Evolutionary conservation across 2,888 invertebrate species (phyloP).

Genomic region (Mythimna impura): DNA sequence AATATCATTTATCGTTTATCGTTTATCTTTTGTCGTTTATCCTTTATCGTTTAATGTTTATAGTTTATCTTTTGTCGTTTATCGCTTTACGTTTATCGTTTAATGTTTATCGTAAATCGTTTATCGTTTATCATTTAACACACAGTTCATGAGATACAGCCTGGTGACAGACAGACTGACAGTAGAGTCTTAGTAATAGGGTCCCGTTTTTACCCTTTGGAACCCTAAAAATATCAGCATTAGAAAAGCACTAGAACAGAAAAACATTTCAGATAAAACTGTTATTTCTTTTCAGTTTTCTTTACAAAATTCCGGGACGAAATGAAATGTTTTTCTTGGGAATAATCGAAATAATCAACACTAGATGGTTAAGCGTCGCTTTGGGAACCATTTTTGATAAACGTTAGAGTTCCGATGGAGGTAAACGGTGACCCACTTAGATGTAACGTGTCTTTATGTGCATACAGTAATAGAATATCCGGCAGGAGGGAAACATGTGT

Average conservation of each 20-base stretch:
- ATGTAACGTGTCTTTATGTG: conserved; percentile 1
- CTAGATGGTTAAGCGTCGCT: conserved; percentile 27
- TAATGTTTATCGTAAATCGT: too few relatives aligned
- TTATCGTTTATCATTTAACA: too few relatives aligned
- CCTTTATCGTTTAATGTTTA: too few relatives aligned
- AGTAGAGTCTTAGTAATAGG: too few relatives aligned
- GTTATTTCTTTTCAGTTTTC: conserved; percentile 27
- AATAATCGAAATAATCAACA: conserved; percentile 52
- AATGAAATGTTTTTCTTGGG: conserved; percentile 41
- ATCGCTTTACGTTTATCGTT: too few relatives aligned
- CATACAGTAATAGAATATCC: conserved; percentile 1
- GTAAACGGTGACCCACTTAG: conserved; percentile 33
- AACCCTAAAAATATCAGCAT: too few relatives aligned
- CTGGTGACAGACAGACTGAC: too few relatives aligned
- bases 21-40: too few relatives aligned
- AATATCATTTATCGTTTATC: too few relatives aligned
- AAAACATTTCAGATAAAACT: conserved; percentile 28
- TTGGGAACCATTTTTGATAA: conserved; percentile 30
- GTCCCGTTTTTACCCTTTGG: too few relatives aligned
- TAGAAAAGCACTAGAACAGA: neutral
- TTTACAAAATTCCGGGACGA: conserved; percentile 21
- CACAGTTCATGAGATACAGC: too few relatives aligned
- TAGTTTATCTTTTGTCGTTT: too few relatives aligned
- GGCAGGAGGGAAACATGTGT: conserved; percentile 13
- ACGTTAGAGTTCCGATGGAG: conserved; percentile 17